phyloP scores from a whole-genome alignment of 2,113 vertebrate genomes.

The Psittacula cyanocephala region DNA sequence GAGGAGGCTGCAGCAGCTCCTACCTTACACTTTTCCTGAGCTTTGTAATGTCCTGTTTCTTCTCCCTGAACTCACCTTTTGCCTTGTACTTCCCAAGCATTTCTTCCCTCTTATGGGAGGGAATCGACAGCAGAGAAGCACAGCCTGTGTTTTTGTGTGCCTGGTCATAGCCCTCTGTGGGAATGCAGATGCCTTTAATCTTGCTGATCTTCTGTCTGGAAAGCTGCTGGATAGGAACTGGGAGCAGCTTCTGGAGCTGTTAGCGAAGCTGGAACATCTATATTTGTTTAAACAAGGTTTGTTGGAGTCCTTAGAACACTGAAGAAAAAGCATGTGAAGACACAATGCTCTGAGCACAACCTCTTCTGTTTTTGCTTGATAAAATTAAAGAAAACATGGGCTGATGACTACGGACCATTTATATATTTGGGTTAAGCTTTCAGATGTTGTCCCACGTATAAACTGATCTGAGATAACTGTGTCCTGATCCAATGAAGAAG shows the following conservation, averaged over 20 bases:
- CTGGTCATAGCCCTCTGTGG: neutral
- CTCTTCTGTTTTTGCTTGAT: neutral
- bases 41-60: no score
- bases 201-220: neutral
- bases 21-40: no score
- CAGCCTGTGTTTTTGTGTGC: neutral
- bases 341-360: neutral
- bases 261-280: neutral
- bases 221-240: neutral
- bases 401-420: neutral
- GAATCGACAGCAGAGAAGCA: neutral
- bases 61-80: no score
- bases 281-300: neutral
- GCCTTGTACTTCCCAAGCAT: neutral
- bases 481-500: neutral
- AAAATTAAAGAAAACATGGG: neutral
- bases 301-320: neutral
- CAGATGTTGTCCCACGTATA: neutral
- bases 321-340: neutral
- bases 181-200: neutral
- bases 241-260: neutral
- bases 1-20: no score
- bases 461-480: neutral
- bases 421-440: neutral
- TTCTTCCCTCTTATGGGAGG: neutral